Percentiles rank a stretch among this genome's conserved stretches.
Conservation (phyloP, 2,888 invertebrate genomes). For the Dioctria linearis region DNA sequence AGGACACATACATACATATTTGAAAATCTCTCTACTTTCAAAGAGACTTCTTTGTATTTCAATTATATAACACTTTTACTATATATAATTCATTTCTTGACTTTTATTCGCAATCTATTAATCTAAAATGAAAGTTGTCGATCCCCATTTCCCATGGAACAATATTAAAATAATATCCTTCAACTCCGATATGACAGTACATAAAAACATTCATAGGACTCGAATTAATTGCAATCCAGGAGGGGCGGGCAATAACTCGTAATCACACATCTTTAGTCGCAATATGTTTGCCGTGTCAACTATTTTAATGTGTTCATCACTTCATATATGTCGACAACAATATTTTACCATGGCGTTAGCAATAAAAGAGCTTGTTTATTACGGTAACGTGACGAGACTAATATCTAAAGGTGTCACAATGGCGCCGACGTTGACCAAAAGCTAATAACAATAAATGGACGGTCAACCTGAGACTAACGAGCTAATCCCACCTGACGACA, state of each 20-base stretch:
- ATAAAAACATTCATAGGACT: neutral
- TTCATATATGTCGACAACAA: conserved; percentile 25
- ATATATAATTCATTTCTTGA: too few relatives aligned
- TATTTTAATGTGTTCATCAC: conserved; percentile 48
- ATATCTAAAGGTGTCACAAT: conserved; percentile 18
- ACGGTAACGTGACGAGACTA: conserved; percentile 49
- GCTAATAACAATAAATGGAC: conserved; percentile 53
- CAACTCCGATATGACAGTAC: neutral
- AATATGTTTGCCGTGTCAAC: conserved; percentile 41
- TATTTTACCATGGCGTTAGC: conserved; percentile 28
- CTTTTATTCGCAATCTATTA: too few relatives aligned
- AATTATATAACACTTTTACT: too few relatives aligned
- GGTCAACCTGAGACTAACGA: conserved; percentile 48
- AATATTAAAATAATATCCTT: neutral
- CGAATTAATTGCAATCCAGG: conserved; percentile 24
- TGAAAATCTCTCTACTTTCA: too few relatives aligned
- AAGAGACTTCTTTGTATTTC: too few relatives aligned
- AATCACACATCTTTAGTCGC: conserved; percentile 6
- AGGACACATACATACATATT: too few relatives aligned
- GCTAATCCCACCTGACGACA: conserved; percentile 52
- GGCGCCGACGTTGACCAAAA: conserved; percentile 30
- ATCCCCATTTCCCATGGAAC: too few relatives aligned
- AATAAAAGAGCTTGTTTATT: conserved; percentile 46
- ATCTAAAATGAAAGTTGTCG: too few relatives aligned
- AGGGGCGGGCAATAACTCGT: conserved; percentile 20